phyloP scores from a whole-genome alignment of 2,888 invertebrate species.

The Molorchus minor region DNA sequence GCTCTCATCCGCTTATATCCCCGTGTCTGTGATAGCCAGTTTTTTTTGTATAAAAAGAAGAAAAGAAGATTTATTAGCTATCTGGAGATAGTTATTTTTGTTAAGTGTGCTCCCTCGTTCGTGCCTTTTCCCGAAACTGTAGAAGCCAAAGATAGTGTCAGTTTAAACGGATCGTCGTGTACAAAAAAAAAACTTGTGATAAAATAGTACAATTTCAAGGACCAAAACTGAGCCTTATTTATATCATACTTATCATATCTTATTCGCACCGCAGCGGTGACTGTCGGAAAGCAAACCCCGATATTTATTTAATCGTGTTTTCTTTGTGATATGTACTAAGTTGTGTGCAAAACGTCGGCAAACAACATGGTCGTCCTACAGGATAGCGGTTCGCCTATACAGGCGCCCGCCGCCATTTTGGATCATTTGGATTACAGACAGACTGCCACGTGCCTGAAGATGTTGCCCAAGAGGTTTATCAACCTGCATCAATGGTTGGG shows the following conservation, averaged over 20 bases:
- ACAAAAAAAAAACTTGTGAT: constrained; percentile 39
- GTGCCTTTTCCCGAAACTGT: constrained; percentile 39
- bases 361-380: constrained; percentile 73
- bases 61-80: constrained; percentile 19
- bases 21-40: constrained; percentile 43
- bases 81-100: constrained; percentile 31
- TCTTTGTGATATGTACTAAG: constrained; percentile 36
- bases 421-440: constrained; percentile 83
- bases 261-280: constrained; percentile 29
- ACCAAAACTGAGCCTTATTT: constrained; percentile 45
- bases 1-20: constrained; percentile 27
- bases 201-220: constrained; percentile 44
- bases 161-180: constrained; percentile 26
- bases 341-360: constrained; percentile 31
- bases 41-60: constrained; percentile 5
- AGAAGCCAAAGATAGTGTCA: constrained; percentile 41
- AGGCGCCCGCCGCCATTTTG: constrained; percentile 70
- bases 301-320: constrained; percentile 16
- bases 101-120: constrained; percentile 36
- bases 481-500: constrained; percentile 91
- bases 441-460: constrained; percentile 84
- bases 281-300: constrained; percentile 18
- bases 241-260: constrained; percentile 31
- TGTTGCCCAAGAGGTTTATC: constrained; percentile 89
- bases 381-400: constrained; percentile 69